phyloP scores from a whole-genome alignment of 1,140 invertebrate genomes.

The Wasmannia auropunctata region DNA sequence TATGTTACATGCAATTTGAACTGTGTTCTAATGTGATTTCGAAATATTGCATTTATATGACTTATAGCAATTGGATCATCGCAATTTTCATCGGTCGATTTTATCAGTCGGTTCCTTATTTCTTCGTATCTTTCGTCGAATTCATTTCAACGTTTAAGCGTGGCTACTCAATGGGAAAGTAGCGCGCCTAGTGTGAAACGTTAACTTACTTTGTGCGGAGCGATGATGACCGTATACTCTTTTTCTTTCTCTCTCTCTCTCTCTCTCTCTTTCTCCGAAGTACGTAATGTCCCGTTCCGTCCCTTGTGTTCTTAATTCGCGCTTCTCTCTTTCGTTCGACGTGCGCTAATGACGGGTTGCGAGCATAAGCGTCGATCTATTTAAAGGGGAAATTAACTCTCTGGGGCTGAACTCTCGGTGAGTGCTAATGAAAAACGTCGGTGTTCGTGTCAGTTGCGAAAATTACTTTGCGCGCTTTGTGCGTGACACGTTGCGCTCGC shows the following conservation, averaged over 20 bases:
- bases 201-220: conserved; percentile 39
- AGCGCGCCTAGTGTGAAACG: conserved; percentile 48
- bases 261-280: background rate
- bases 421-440: conserved; percentile 69
- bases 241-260: background rate
- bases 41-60: background rate
- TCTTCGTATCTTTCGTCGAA: background rate
- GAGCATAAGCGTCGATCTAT: conserved; percentile 66
- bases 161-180: conserved; percentile 46
- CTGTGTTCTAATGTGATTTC: conserved; percentile 7
- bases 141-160: conserved; percentile 34
- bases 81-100: conserved; percentile 25
- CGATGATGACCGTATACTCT: conserved; percentile 1
- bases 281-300: conserved; percentile 11
- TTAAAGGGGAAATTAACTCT: conserved; percentile 71
- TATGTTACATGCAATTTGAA: background rate
- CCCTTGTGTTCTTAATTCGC: conserved; percentile 51
- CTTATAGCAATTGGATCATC: conserved; percentile 37
- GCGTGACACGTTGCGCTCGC: conserved; percentile 41
- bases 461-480: conserved; percentile 51
- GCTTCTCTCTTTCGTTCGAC: conserved; percentile 63
- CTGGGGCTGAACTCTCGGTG: conserved; percentile 56
- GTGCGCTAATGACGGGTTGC: conserved; percentile 66
- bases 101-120: background rate
- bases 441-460: conserved; percentile 51